These are phyloP conservation scores for Halcyon smyrnensis DNA, from an alignment of 2,797 vertebrate species.

Conservation along the genomic window DNA sequence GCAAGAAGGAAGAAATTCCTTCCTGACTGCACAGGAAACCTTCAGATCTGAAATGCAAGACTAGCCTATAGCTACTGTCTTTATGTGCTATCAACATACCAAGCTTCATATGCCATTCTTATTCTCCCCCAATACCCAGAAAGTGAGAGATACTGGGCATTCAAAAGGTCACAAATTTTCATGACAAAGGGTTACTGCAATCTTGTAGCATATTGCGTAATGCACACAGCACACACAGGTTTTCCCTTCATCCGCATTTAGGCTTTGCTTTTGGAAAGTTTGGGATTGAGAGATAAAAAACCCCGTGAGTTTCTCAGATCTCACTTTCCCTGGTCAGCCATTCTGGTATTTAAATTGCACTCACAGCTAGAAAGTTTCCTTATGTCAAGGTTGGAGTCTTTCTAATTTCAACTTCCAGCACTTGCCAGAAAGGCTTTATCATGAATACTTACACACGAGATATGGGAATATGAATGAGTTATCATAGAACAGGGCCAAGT, in stretches of 20 bases:
- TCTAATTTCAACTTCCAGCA: neutral
- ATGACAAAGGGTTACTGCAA: neutral
- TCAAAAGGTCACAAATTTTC: neutral
- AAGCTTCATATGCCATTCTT: neutral
- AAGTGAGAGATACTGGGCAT: neutral
- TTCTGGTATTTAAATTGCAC: neutral
- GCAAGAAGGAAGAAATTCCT: neutral
- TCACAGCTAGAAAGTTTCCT: neutral
- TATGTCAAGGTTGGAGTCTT: neutral
- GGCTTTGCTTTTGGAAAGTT: neutral
- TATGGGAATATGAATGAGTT: neutral
- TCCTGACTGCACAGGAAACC: neutral
- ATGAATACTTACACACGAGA: neutral
- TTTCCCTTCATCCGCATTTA: neutral
- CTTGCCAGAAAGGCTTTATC: neutral
- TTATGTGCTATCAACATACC: rapidly evolving
- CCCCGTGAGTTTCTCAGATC: neutral
- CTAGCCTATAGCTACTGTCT: neutral
- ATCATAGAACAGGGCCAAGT: neutral
- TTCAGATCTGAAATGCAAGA: neutral
- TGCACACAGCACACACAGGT: rapidly evolving
- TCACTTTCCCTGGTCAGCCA: neutral
- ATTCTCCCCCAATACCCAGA: neutral
- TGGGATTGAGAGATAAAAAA: neutral
- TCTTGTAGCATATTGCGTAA: neutral